Conservation (phyloP, 2,113 vertebrate genomes). For the Pachyramphus minor region DNA sequence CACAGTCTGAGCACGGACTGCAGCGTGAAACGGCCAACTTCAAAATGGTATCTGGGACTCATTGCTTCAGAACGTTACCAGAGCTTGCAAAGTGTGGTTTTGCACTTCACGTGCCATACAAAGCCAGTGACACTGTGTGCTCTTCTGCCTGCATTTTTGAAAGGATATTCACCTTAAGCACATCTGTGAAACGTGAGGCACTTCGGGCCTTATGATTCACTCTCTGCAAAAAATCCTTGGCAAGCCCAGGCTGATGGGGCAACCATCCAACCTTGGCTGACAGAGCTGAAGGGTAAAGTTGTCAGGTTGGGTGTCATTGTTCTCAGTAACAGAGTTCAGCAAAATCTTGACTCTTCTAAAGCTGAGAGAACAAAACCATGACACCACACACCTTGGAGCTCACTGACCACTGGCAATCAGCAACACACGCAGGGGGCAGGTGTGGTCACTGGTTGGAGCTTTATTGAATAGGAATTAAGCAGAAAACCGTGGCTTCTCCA, state of each 20-base stretch:
- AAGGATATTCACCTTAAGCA: neutral
- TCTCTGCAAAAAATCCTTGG: neutral
- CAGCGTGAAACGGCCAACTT: neutral
- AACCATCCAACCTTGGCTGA: neutral
- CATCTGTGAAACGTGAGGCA: neutral
- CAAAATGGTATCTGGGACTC: neutral
- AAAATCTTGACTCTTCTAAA: neutral
- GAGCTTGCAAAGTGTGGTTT: neutral
- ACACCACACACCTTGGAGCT: neutral
- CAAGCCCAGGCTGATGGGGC: neutral
- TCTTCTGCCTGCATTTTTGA: neutral
- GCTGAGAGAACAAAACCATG: neutral
- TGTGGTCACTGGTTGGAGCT: neutral
- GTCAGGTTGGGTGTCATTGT: neutral
- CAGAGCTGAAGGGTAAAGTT: neutral
- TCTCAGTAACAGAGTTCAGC: neutral
- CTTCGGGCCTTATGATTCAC: neutral
- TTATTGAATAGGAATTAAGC: neutral
- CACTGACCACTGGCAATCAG: neutral
- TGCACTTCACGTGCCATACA: accelerated
- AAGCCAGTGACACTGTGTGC: neutral
- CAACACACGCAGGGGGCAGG: neutral
- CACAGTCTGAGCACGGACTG: accelerated
- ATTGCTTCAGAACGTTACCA: neutral
- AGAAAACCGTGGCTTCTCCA: neutral